Base-by-base conservation (phyloP, 2,888 invertebrate species). In the Rhagium mordax region DNA sequence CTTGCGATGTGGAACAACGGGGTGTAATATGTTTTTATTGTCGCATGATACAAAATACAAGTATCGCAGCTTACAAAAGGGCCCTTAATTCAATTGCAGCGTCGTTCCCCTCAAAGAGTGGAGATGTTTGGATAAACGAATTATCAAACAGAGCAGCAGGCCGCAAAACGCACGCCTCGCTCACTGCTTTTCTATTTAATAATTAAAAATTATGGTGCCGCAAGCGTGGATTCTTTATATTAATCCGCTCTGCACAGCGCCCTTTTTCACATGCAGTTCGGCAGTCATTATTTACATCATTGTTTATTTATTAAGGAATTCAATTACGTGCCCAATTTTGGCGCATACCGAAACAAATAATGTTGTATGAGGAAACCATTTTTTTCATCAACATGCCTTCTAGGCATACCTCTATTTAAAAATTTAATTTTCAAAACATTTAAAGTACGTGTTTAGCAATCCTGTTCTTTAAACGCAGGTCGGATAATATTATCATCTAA, bases 41-140 rank as follows among this genome's bases (percentile, higher is more conserved):
- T 75, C 77, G 79, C 79, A 77, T 81, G 78, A 81, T 80, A 73
- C 76, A 79, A 74, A 74, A 72, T 65, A 68, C 70, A 79, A 74
- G 74, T 75, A 74, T 71, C 72, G 69, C 70, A 70, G 48, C 55
- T 74, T 41, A 57, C 74, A 74, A 47, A 75, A 78, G 81, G 80
- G 75, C 65, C 75, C 65, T 68, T 82, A 82, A 83, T 82, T 83
- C 79, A 81, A 82, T 82, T 83, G 85, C 88, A 81, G 65, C 73
- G 60, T 68, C 74, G 78, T 72, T 59, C 74, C 71, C 76, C 79
- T 78, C 78, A 65, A 61, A 64, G 59, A 75, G 71, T 67, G 72
- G 74, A 82, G 79, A 83, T 83, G 84, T 84, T 84, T 84, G 83
- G 82, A 81, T 84, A 84, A 84, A 83, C 82, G 84, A 84, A 84